Base-by-base conservation (phyloP, 1,140 invertebrate species). In the Cylas formicarius region DNA sequence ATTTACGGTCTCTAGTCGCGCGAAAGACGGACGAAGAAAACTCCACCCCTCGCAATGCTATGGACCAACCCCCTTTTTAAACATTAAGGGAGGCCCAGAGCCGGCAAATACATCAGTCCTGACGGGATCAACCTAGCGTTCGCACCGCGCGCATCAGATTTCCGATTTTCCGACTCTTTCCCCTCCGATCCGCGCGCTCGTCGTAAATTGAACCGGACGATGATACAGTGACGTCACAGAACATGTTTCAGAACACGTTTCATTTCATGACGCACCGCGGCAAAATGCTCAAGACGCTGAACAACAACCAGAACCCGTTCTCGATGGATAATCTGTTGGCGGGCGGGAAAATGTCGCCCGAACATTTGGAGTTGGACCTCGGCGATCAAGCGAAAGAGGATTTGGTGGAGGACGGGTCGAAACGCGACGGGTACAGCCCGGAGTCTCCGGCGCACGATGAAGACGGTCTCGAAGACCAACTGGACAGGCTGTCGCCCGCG, bases 251-350 rank as follows among this genome's bases (percentile, higher is more conserved):
- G 36, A 59, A 55, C 40, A 49, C 55, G 4, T 33, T 62, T 7
- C 58, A 58, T 3, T 50, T 57, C 11, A 27, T 62, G n/a, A 50
- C 38, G 26, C 52, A 59, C 32, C 48, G 58, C 5, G 56, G 53
- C 20, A 62, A 60, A 34, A 65, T 65, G 62, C 45, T 65, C 17
- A 63, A 63, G 37, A 57, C 54, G 31, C 43, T 64, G 3, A 63
- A 61, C 33, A 63, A 64, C 46, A 58, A 58, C 44, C 52, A 62
- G 21, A 61, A 60, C 37, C 52, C 63, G 5, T 66, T 66, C 35
- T 62, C 63, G 27, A 64, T 66, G 62, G 64, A 66, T 35, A 65
- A 57, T 42, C 52, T 66, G 13, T 46, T 63, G 4, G 44, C 57
- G 5, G 55, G 43, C 34, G 60, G 60, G 1, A 63, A 61, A 54